A percentile compares a stretch with the other conserved stretches of the same genome.
Evolutionary conservation across 2,888 invertebrate genomes (phyloP).

Genomic region (Philaethria dido): DNA sequence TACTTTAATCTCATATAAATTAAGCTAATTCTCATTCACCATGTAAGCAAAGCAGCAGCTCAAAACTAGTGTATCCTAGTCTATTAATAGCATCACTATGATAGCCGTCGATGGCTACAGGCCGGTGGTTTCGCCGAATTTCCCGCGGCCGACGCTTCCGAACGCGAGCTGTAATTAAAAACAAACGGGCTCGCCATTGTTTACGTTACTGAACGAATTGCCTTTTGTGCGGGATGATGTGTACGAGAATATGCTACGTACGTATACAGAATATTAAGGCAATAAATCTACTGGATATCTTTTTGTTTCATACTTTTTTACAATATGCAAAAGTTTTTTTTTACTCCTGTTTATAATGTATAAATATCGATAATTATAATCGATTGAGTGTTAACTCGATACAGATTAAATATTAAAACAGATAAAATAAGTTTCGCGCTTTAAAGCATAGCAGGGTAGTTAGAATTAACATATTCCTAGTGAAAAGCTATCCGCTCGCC

Average conservation of each 20-base stretch:
- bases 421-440: no score
- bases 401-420: background rate
- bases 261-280: slow-evolving; percentile 24
- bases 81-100: slow-evolving; percentile 6
- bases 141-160: slow-evolving; percentile 39
- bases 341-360: background rate
- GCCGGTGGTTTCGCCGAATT: slow-evolving; percentile 28
- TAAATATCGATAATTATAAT: background rate
- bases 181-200: slow-evolving; percentile 56
- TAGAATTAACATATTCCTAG: no score
- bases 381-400: background rate
- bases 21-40: no score
- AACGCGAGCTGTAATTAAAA: slow-evolving; percentile 56
- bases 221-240: slow-evolving; percentile 45
- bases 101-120: slow-evolving; percentile 25
- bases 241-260: slow-evolving; percentile 43
- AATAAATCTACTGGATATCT: slow-evolving; percentile 21
- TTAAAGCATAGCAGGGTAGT: no score
- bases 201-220: slow-evolving; percentile 51
- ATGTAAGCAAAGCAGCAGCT: no score
- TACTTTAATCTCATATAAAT: no score
- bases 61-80: no score
- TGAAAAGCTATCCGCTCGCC: no score
- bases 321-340: background rate
- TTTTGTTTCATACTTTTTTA: slow-evolving; percentile 4